Evolutionary conservation across 2,888 invertebrate genomes (phyloP).

Genomic region (Caenorhabditis panamensis): DNA sequence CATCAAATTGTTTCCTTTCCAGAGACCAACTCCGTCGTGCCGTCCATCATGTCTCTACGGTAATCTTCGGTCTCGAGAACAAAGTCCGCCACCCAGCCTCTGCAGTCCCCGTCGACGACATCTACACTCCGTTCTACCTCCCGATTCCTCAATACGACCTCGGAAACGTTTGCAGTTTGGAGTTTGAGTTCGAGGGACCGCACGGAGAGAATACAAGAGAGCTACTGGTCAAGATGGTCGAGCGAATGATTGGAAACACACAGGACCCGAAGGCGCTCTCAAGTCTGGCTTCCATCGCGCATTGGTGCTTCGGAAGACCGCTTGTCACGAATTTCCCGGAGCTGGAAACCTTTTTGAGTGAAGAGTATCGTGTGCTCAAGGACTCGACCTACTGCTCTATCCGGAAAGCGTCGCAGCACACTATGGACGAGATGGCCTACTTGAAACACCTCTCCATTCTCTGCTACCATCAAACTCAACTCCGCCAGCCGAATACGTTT

Average conservation of each 20-base stretch:
- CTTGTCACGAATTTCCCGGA: background rate
- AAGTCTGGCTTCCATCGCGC: background rate
- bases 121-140: constrained; percentile 13
- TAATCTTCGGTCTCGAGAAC: constrained; percentile 1
- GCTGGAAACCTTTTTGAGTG: constrained; percentile 2
- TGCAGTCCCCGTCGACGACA: background rate
- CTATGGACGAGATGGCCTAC: constrained; percentile 26
- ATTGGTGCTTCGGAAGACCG: constrained; percentile 6
- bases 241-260: constrained; percentile 1
- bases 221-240: constrained; percentile 20
- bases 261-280: constrained; percentile 22
- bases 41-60: background rate
- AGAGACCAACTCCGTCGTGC: constrained; percentile 19
- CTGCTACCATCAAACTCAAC: constrained; percentile 12
- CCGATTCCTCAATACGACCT: constrained; percentile 4
- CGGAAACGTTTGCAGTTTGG: constrained; percentile 14
- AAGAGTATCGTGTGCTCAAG: background rate
- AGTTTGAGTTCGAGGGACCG: constrained; percentile 19
- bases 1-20: background rate
- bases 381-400: constrained; percentile 14
- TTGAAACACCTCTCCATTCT: constrained; percentile 2
- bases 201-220: constrained; percentile 31
- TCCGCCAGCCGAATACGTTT: constrained; percentile 18
- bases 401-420: constrained; percentile 28
- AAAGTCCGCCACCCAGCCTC: background rate